These are phyloP conservation scores for Sturmia bella DNA, from an alignment of 2,888 invertebrate genomes.

Conservation along the genomic window DNA sequence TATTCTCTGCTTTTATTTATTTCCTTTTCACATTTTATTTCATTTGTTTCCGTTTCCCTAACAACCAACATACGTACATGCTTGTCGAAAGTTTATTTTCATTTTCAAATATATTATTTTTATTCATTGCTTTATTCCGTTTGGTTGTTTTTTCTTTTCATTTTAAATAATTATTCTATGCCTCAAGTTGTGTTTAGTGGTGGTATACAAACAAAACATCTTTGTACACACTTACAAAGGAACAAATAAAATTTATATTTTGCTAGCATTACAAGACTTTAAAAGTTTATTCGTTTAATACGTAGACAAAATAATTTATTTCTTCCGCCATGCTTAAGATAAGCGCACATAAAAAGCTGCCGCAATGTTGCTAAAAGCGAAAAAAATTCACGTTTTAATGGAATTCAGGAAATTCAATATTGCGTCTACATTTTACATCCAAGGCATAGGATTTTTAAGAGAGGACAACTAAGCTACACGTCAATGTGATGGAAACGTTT, in stretches of 20 bases:
- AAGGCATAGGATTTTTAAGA: conserved; percentile 6
- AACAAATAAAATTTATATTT: neutral
- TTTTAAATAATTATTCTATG: conserved; percentile 50
- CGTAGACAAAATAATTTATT: conserved; percentile 59
- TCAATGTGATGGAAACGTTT: too few species aligned
- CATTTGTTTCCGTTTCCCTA: conserved; percentile 54
- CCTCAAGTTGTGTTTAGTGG: conserved; percentile 40
- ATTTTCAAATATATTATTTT: conserved; percentile 15
- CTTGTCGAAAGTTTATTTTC: conserved; percentile 30
- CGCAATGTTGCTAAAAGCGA: neutral
- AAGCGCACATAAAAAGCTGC: conserved; percentile 4
- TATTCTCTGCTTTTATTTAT: neutral
- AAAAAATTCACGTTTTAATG: neutral
- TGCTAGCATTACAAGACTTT: neutral
- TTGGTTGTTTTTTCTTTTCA: neutral
- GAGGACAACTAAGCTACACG: too few species aligned
- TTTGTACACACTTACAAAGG: neutral
- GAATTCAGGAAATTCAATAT: conserved; percentile 49
- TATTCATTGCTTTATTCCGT: neutral
- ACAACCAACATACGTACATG: conserved; percentile 3
- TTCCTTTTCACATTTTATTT: conserved; percentile 22
- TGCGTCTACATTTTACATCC: conserved; percentile 29
- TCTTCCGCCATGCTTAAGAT: conserved; percentile 46
- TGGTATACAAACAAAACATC: conserved; percentile 9
- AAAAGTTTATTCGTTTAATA: conserved; percentile 39